These are phyloP conservation scores for Trachelus troglodyta DNA, from an alignment of 2,888 invertebrate genomes.

Conservation along the genomic window DNA sequence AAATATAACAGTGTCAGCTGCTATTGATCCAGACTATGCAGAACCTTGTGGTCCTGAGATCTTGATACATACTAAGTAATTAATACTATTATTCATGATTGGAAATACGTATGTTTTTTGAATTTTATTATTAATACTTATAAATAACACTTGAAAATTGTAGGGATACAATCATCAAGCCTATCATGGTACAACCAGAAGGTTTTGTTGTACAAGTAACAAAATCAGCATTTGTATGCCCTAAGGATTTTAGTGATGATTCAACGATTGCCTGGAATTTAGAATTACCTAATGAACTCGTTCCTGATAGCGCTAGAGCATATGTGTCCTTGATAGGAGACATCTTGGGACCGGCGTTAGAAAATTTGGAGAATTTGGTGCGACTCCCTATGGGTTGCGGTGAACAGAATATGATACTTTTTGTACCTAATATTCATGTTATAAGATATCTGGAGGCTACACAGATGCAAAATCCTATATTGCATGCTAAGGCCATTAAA, in stretches of 20 bases:
- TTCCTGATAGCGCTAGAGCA: slow-evolving; percentile 75
- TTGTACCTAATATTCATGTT: slow-evolving; percentile 80
- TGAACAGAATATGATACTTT: slow-evolving; percentile 83
- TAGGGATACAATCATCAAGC: slow-evolving; percentile 74
- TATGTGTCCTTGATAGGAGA: slow-evolving; percentile 74
- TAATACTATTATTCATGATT: slow-evolving; percentile 11
- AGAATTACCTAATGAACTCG: slow-evolving; percentile 68
- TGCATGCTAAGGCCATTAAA: slow-evolving; percentile 69
- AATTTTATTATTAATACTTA: slow-evolving; percentile 13
- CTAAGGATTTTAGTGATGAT: slow-evolving; percentile 67
- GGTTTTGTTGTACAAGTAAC: slow-evolving; percentile 76
- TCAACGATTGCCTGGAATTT: slow-evolving; percentile 66
- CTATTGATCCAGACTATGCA: slow-evolving; percentile 65
- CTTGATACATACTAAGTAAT: slow-evolving; percentile 66
- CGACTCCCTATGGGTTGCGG: slow-evolving; percentile 82
- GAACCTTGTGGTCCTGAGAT: slow-evolving; percentile 68
- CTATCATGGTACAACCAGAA: slow-evolving; percentile 76
- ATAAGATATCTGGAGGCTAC: slow-evolving; percentile 72
- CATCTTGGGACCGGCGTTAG: slow-evolving; percentile 74
- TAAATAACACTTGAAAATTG: background rate
- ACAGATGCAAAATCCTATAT: slow-evolving; percentile 66
- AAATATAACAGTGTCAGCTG: slow-evolving; percentile 69
- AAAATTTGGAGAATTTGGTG: slow-evolving; percentile 77
- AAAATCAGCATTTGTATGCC: slow-evolving; percentile 76
- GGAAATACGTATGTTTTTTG: background rate